phyloP scores from a whole-genome alignment of 2,888 invertebrate species.

The Choreutis nemorana region DNA sequence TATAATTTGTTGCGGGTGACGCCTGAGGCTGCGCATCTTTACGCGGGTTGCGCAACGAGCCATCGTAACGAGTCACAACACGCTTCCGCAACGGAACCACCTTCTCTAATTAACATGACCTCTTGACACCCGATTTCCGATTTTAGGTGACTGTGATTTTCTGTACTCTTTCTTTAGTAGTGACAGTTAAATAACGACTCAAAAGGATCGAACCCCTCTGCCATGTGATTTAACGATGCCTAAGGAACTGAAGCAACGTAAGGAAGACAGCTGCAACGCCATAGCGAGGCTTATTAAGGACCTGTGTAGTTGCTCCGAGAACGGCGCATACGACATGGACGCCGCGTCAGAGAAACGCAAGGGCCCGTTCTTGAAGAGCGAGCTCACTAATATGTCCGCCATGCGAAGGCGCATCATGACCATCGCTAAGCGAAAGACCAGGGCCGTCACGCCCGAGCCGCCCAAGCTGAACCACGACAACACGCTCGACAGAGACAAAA shows the following conservation, averaged over 20 bases:
- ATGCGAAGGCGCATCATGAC: slow-evolving; percentile 50
- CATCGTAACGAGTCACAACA: too few relatives aligned
- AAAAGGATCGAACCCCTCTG: background rate
- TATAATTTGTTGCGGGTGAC: too few relatives aligned
- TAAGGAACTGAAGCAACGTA: slow-evolving; percentile 24
- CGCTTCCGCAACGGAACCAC: too few relatives aligned
- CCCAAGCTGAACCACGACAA: slow-evolving; percentile 29
- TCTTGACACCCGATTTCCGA: too few relatives aligned
- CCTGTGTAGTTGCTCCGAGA: slow-evolving; percentile 58
- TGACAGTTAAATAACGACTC: slow-evolving; percentile 45
- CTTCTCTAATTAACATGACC: too few relatives aligned
- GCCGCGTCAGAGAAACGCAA: slow-evolving; percentile 48
- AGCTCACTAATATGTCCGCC: slow-evolving; percentile 56
- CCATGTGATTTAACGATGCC: slow-evolving; percentile 34
- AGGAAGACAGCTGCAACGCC: slow-evolving; percentile 48
- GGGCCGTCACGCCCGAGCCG: slow-evolving; percentile 29
- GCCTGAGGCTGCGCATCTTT: too few relatives aligned
- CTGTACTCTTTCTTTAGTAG: slow-evolving; percentile 45
- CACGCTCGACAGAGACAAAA: slow-evolving; percentile 28
- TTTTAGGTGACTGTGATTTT: slow-evolving; percentile 30
- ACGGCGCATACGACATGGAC: slow-evolving; percentile 60
- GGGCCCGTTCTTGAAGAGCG: slow-evolving; percentile 50
- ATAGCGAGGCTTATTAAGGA: slow-evolving; percentile 55
- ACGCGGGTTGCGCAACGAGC: too few relatives aligned
- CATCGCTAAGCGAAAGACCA: slow-evolving; percentile 43